These are phyloP conservation scores for Tenthredo distinguenda DNA, from an alignment of 2,888 invertebrate genomes.

Conservation along the genomic window DNA sequence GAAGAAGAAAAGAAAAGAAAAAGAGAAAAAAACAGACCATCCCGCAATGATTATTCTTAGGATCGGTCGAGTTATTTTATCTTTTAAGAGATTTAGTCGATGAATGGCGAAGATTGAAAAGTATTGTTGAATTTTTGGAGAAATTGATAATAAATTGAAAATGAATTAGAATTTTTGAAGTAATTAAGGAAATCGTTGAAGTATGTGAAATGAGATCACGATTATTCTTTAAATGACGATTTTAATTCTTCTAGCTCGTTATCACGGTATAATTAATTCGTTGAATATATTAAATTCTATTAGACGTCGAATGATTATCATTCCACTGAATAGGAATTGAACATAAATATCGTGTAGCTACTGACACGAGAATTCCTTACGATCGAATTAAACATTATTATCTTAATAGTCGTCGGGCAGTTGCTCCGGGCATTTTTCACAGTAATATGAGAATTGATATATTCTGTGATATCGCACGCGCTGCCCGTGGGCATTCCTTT, in stretches of 20 bases:
- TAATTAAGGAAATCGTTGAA: neutral
- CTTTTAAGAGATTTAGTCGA: neutral
- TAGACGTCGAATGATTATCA: neutral
- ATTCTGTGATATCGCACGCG: conserved; percentile 9
- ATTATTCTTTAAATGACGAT: neutral
- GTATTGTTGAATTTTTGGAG: neutral
- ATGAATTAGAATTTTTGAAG: neutral
- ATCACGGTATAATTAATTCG: neutral
- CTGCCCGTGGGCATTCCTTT: neutral
- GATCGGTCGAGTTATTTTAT: neutral
- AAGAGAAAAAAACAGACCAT: neutral
- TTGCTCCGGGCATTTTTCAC: conserved; percentile 11
- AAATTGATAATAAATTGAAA: neutral
- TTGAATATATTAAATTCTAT: neutral
- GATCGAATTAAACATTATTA: conserved; percentile 37
- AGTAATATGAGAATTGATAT: conserved; percentile 1
- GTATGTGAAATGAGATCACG: neutral
- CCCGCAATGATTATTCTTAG: neutral
- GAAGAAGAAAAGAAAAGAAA: neutral
- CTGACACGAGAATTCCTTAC: conserved; percentile 28
- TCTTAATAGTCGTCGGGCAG: conserved; percentile 27
- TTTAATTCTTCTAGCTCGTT: neutral
- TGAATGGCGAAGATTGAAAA: neutral
- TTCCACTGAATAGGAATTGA: neutral
- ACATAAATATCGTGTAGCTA: conserved; percentile 33